phyloP scores from a whole-genome alignment of 2,113 vertebrate genomes.

The Microtus richardsoni region DNA sequence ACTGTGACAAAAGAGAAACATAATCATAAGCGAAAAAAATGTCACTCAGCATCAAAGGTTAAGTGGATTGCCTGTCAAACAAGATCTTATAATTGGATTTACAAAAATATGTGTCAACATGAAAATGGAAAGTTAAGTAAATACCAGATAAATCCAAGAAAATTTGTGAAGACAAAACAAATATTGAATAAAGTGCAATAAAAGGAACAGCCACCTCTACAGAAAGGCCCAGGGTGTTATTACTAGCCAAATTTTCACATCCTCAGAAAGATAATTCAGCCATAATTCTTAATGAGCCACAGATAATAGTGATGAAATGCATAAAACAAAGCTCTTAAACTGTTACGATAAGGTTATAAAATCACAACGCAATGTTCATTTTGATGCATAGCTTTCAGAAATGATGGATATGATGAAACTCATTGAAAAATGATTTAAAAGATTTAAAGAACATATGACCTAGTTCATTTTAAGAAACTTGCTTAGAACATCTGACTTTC shows the following conservation, averaged over 20 bases:
- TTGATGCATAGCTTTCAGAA: slow-evolving; percentile 56
- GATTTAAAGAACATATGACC: background rate
- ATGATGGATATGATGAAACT: slow-evolving; percentile 40
- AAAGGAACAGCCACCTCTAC: background rate
- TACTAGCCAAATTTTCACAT: slow-evolving; percentile 4
- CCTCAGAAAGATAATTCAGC: background rate
- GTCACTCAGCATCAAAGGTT: background rate
- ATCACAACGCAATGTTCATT: slow-evolving; percentile 23
- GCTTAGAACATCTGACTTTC: background rate
- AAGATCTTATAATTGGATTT: background rate
- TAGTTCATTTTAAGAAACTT: background rate
- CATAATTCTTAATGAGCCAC: slow-evolving; percentile 66
- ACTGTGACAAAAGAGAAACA: background rate
- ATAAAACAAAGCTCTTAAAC: slow-evolving; percentile 56
- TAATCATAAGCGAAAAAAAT: background rate
- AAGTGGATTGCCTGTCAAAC: background rate
- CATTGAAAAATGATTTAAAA: slow-evolving; percentile 61
- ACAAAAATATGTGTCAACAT: background rate
- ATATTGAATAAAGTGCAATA: background rate
- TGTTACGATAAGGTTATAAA: slow-evolving; percentile 60
- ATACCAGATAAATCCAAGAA: background rate
- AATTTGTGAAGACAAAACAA: slow-evolving; percentile 25
- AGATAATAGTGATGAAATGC: slow-evolving; percentile 39
- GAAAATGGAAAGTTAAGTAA: background rate
- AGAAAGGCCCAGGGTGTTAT: background rate